Conservation (phyloP, 2,888 invertebrate genomes). For the Eristalinus sepulchralis region DNA sequence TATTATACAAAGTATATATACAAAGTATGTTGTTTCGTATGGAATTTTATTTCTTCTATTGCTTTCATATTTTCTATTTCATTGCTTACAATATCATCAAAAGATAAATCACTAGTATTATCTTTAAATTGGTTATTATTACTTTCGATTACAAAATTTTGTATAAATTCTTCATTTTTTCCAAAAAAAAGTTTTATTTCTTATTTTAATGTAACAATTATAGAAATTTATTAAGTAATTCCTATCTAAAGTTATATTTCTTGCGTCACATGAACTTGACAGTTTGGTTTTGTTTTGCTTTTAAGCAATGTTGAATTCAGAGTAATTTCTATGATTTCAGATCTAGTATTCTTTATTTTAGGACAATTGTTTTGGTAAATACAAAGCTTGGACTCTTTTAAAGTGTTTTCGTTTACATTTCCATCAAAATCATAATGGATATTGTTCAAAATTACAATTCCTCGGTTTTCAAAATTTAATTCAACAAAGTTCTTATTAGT, state of each 20-base stretch:
- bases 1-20: no score
- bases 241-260: conserved; percentile 3
- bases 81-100: background rate
- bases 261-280: background rate
- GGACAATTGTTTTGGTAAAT: conserved; percentile 12
- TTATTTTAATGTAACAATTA: no score
- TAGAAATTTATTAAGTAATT: background rate
- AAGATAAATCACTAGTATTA: background rate
- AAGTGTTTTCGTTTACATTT: no score
- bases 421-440: no score
- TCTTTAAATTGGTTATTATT: no score
- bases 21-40: background rate
- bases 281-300: conserved; percentile 11
- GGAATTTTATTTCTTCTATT: conserved; percentile 4
- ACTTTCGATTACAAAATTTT: no score
- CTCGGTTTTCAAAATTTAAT: background rate
- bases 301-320: no score
- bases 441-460: conserved; percentile 13
- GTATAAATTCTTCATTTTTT: no score
- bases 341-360: background rate
- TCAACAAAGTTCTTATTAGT: background rate
- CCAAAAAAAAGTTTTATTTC: no score
- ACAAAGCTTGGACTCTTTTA: no score
- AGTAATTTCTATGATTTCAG: conserved; percentile 1
- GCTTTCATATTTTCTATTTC: conserved; percentile 7